Evolutionary conservation across 2,113 vertebrate genomes (phyloP).

Genomic region (Mesocricetus auratus): DNA sequence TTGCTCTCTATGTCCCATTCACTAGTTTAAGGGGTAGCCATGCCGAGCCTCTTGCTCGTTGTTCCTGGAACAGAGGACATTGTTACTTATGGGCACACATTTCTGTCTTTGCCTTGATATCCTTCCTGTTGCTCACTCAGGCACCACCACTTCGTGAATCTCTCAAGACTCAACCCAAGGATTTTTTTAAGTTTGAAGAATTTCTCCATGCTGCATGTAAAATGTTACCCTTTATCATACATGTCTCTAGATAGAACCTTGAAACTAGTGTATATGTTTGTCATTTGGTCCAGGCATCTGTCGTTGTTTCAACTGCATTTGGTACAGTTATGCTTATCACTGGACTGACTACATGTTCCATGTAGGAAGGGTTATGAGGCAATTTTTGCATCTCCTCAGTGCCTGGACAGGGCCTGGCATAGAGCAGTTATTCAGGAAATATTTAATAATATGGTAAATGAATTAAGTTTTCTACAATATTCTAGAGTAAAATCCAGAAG

Average conservation of each 20-base stretch:
- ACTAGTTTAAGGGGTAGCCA: background rate
- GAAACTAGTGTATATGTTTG: background rate
- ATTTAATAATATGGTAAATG: background rate
- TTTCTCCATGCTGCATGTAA: background rate
- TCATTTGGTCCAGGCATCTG: background rate
- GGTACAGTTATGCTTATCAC: background rate
- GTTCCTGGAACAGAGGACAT: background rate
- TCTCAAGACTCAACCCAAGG: background rate
- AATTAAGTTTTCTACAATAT: slow-evolving; percentile 39
- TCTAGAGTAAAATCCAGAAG: slow-evolving; percentile 11
- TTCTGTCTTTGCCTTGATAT: background rate
- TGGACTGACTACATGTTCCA: background rate
- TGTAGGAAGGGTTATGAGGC: background rate
- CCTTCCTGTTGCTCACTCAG: background rate
- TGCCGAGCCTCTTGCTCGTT: background rate
- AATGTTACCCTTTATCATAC: background rate
- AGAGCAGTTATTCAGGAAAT: background rate
- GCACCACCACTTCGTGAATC: background rate
- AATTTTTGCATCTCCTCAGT: background rate
- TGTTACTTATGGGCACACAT: background rate
- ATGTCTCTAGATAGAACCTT: background rate
- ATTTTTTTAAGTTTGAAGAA: background rate
- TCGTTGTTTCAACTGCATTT: background rate
- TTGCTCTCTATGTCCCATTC: background rate
- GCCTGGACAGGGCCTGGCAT: background rate